Percentiles rank a stretch among this genome's conserved stretches.
Conservation (phyloP, 2,797 vertebrate genomes). For the Novumbra hubbsi region DNA sequence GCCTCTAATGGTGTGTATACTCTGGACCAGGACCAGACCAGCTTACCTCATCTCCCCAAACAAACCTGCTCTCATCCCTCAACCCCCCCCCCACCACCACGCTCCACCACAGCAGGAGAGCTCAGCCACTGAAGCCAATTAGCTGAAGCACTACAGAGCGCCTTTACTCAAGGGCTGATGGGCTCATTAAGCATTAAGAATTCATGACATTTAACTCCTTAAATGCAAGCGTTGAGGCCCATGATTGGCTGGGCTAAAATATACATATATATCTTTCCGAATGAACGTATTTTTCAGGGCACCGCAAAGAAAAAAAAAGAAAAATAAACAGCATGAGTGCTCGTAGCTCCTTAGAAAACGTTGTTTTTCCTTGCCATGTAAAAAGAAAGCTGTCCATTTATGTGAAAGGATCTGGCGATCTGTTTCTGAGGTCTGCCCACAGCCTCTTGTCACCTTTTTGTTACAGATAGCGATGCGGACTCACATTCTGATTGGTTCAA, state of each 20-base stretch:
- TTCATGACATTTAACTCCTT: slow-evolving; percentile 76
- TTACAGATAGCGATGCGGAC: not conserved
- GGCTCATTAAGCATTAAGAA: slow-evolving; percentile 81
- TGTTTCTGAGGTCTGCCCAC: not conserved
- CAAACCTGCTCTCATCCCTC: too few species aligned
- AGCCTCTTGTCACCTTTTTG: not conserved
- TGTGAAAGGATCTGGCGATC: not conserved
- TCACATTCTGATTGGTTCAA: not conserved
- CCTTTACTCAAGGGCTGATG: slow-evolving; percentile 65
- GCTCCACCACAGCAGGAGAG: slow-evolving; percentile 54
- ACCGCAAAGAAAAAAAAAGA: not conserved
- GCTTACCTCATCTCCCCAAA: not conserved
- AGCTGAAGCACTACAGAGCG: slow-evolving; percentile 80
- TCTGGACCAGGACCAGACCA: not conserved
- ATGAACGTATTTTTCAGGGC: not conserved
- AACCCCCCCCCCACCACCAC: not conserved
- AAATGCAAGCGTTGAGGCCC: slow-evolving; percentile 53
- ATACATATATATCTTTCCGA: not conserved
- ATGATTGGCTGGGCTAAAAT: not conserved
- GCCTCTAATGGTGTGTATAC: not conserved
- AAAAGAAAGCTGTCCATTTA: not conserved
- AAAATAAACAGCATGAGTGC: not conserved
- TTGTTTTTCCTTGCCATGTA: not conserved
- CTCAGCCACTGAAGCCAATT: slow-evolving; percentile 78
- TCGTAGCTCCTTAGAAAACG: not conserved